phyloP scores from a whole-genome alignment of 2,797 vertebrate species.

The Neopelma chrysocephalum region DNA sequence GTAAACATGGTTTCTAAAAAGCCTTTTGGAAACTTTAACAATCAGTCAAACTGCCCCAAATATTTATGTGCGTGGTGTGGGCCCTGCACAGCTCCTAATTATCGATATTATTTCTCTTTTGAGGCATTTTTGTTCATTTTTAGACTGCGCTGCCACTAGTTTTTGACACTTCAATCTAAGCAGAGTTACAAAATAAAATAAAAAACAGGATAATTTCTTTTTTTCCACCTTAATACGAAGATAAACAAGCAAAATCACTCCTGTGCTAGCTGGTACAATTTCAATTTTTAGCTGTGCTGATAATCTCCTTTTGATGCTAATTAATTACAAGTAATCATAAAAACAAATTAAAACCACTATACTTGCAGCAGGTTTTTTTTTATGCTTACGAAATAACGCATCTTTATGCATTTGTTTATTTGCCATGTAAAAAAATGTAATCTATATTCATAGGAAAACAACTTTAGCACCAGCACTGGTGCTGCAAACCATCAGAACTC shows the following conservation, averaged over 20 bases:
- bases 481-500: background rate
- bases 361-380: slow-evolving; percentile 69
- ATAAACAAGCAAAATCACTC: slow-evolving; percentile 53
- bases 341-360: slow-evolving; percentile 75
- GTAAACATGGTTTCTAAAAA: slow-evolving; percentile 8
- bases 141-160: background rate
- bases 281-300: slow-evolving; percentile 47
- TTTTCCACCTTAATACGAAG: slow-evolving; percentile 46
- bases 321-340: slow-evolving; percentile 79
- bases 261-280: slow-evolving; percentile 45
- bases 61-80: background rate
- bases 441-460: slow-evolving; percentile 73
- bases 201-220: slow-evolving; percentile 15
- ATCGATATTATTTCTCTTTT: slow-evolving; percentile 2
- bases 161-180: slow-evolving; percentile 48
- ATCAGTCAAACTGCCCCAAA: background rate
- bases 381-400: slow-evolving; percentile 70
- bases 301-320: slow-evolving; percentile 79
- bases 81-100: slow-evolving; percentile 19
- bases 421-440: slow-evolving; percentile 55
- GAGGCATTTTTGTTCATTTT: background rate
- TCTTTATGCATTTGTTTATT: slow-evolving; percentile 77
- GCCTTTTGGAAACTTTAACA: slow-evolving; percentile 26
- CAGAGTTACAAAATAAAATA: background rate
- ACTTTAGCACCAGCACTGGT: slow-evolving; percentile 8